phyloP scores from a whole-genome alignment of 1,140 invertebrate species.

The Papilio polytes region DNA sequence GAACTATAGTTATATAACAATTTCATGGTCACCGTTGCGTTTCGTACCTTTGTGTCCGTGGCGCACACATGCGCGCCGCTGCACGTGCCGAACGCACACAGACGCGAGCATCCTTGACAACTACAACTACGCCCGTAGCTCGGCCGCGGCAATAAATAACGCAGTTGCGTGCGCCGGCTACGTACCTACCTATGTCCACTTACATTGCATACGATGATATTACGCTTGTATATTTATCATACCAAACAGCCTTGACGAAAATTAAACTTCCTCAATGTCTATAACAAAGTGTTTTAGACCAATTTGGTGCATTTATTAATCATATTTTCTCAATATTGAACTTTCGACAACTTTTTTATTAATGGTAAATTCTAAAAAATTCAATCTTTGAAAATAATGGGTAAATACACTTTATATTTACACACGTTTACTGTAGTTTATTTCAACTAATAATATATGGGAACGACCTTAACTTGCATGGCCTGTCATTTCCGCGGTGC shows the following conservation, averaged over 20 bases:
- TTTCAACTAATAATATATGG: slow-evolving; percentile 44
- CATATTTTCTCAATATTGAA: no score
- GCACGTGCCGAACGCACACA: slow-evolving; percentile 55
- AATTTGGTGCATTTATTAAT: slow-evolving; percentile 7
- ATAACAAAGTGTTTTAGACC: not conserved
- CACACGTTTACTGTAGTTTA: not conserved
- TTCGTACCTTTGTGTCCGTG: slow-evolving; percentile 61
- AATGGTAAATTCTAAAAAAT: no score
- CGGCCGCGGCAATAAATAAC: slow-evolving; percentile 57
- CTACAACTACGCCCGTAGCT: slow-evolving; percentile 50
- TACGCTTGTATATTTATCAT: slow-evolving; percentile 43
- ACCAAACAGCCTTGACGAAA: slow-evolving; percentile 23
- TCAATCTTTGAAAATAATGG: no score
- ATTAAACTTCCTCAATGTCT: slow-evolving; percentile 20
- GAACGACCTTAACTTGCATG: slow-evolving; percentile 68
- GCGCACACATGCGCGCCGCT: slow-evolving; percentile 48
- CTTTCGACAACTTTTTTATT: no score
- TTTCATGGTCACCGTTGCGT: slow-evolving; percentile 68
- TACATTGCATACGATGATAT: slow-evolving; percentile 38
- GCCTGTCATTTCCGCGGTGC: slow-evolving; percentile 66
- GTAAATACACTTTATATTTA: no score
- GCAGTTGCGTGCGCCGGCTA: slow-evolving; percentile 62
- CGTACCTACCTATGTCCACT: slow-evolving; percentile 42
- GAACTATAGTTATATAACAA: slow-evolving; percentile 62
- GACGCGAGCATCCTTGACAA: slow-evolving; percentile 59